Base-by-base conservation (phyloP, 2,888 invertebrate genomes). In the Pandemis cinnamomeana region DNA sequence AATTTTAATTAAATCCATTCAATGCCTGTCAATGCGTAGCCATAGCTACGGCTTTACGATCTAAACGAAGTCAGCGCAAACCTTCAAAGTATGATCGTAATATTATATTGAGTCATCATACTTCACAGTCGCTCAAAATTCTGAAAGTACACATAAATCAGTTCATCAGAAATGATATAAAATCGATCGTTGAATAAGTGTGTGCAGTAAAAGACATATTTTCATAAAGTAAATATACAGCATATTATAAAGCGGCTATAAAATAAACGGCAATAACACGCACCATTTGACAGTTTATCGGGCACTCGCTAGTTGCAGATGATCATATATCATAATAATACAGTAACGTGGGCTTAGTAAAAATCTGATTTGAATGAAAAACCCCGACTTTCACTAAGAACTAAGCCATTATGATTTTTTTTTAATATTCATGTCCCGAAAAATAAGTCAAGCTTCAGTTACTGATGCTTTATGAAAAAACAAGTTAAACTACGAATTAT, bases 1-100 rank as follows among this genome's bases (percentile, higher is more conserved):
- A 69, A 44, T 11, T 53, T 63, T 72, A n/a, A 68, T 67, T 72
- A 72, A 67, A 67, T 44, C 27, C 51, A 27, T 68, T 36, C 36
- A 6, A 46, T 61, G 60, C 13, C 58, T 61, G 10, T 20, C 44
- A 11, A 13, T 61, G 13, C 41, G 0, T 66, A 10, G 11, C n/a
- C 13, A 15, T 53, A 53, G 10, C 58, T 20, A 27, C 11, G 3
- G 11, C 27, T 58, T 27, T 58, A 58, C 10, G 58, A 27, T 58
- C 27, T 58, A 27, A 58, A 58, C 20, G 27, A 27, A 27, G 27
- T 27, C 11, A 27, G 27, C 58, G 58, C 10, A 27, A 27, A 58
- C 58, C 27, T 20, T 11, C 6, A 58, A 58, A 58, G 58, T 11
- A 10, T 6, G 4, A 58, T 58, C 53, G 53, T 55, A 8, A 6